These are phyloP conservation scores for Abramis brama DNA, from an alignment of 2,113 vertebrate genomes.

Conservation along the genomic window DNA sequence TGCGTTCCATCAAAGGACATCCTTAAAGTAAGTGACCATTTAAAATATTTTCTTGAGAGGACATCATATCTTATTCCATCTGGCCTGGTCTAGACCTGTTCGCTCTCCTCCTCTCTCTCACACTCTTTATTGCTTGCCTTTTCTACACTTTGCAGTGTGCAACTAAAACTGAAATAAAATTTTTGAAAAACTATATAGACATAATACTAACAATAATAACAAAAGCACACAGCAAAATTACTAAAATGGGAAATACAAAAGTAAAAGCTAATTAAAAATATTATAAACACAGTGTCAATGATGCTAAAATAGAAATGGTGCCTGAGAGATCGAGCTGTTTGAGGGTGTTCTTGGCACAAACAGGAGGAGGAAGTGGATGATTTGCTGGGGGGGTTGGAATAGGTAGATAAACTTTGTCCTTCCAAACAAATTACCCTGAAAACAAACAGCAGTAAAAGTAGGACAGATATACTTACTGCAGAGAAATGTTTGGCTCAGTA, in stretches of 20 bases:
- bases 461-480: conserved; percentile 20
- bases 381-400: conserved; percentile 27
- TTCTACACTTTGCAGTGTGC: neutral
- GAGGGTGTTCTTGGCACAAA: conserved; percentile 37
- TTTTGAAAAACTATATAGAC: no score
- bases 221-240: no score
- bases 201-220: no score
- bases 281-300: neutral
- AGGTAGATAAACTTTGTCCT: conserved; percentile 43
- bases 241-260: neutral
- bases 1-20: neutral
- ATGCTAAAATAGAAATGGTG: conserved; percentile 2
- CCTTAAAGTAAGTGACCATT: conserved; percentile 8
- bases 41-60: conserved; percentile 12
- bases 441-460: conserved; percentile 46
- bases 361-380: conserved; percentile 43
- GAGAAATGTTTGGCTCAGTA: neutral
- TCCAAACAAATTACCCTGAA: conserved; percentile 29
- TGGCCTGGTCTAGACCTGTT: conserved; percentile 37
- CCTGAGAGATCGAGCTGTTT: neutral
- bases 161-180: neutral
- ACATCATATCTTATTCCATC: conserved; percentile 21
- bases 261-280: neutral
- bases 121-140: neutral
- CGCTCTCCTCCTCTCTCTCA: conserved; percentile 33